These are phyloP conservation scores for Elgaria multicarinata DNA, from an alignment of 2,113 vertebrate species.

Conservation along the genomic window DNA sequence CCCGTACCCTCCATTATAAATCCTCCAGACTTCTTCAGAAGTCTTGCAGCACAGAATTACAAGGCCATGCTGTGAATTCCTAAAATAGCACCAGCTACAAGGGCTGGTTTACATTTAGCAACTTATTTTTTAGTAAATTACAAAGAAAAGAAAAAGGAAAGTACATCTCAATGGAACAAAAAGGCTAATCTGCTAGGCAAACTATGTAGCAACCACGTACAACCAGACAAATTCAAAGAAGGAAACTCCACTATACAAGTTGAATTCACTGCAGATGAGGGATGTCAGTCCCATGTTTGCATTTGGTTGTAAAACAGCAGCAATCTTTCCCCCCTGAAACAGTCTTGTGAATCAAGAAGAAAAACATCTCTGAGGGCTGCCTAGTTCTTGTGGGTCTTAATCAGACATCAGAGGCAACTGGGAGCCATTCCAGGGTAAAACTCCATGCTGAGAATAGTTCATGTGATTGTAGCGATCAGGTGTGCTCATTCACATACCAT, in stretches of 20 bases:
- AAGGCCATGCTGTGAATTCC: background rate
- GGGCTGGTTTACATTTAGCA: background rate
- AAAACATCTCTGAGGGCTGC: background rate
- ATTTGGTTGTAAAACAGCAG: background rate
- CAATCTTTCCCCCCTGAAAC: background rate
- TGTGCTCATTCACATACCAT: background rate
- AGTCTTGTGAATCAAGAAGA: background rate
- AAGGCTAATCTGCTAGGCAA: background rate
- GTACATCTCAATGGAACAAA: background rate
- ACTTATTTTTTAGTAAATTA: background rate
- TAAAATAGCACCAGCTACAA: background rate
- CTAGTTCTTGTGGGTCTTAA: too few relatives aligned
- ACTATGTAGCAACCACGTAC: background rate
- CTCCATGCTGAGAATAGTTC: background rate
- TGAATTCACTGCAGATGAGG: background rate
- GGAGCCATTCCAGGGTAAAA: too few relatives aligned
- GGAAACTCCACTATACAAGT: background rate
- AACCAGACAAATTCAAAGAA: background rate
- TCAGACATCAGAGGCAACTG: background rate
- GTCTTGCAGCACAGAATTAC: background rate
- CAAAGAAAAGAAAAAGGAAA: too few relatives aligned
- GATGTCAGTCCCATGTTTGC: background rate
- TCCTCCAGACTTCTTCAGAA: background rate
- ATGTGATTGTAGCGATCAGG: too few relatives aligned
- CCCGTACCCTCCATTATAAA: background rate